phyloP scores from a whole-genome alignment of 1,140 invertebrate species.

The Streblospio benedicti region DNA sequence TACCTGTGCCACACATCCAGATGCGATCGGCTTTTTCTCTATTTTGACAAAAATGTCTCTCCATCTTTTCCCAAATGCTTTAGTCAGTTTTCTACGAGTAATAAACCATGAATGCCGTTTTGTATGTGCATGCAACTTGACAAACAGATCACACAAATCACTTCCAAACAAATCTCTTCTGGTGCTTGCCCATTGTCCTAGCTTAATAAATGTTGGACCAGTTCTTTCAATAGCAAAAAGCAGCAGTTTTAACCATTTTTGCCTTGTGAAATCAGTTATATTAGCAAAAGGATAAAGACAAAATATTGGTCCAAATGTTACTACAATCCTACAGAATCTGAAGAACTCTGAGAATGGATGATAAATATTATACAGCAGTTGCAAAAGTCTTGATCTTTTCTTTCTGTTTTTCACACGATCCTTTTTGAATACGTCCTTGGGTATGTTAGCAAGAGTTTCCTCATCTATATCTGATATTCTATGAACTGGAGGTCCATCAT shows the following conservation, averaged over 20 bases:
- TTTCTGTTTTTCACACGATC: too few relatives aligned
- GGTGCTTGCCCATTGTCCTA: constrained; percentile 52
- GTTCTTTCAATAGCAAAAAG: constrained; percentile 38
- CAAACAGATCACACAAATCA: constrained; percentile 46
- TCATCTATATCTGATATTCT: too few relatives aligned
- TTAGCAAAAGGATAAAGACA: constrained; percentile 21
- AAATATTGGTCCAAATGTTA: constrained; percentile 21
- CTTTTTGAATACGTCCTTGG: too few relatives aligned
- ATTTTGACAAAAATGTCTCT: constrained; percentile 19
- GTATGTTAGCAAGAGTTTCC: too few relatives aligned
- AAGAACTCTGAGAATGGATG: too few relatives aligned
- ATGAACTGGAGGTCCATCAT: too few relatives aligned
- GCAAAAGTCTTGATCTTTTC: too few relatives aligned
- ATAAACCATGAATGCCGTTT: constrained; percentile 39
- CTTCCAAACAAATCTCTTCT: constrained; percentile 47
- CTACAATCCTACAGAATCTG: too few relatives aligned
- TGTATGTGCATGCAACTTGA: constrained; percentile 43
- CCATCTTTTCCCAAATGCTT: constrained; percentile 26
- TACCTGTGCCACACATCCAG: constrained; percentile 53
- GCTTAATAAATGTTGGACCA: constrained; percentile 51
- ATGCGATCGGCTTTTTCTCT: constrained; percentile 48
- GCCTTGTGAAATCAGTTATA: constrained; percentile 5
- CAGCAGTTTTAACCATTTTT: constrained; percentile 19
- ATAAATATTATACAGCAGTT: too few relatives aligned
- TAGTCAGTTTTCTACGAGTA: constrained; percentile 16